Evolutionary conservation across 2,888 invertebrate genomes (phyloP), one percentile per base, ranked within the genome.

Genomic region (Orthosia incerta): DNA sequence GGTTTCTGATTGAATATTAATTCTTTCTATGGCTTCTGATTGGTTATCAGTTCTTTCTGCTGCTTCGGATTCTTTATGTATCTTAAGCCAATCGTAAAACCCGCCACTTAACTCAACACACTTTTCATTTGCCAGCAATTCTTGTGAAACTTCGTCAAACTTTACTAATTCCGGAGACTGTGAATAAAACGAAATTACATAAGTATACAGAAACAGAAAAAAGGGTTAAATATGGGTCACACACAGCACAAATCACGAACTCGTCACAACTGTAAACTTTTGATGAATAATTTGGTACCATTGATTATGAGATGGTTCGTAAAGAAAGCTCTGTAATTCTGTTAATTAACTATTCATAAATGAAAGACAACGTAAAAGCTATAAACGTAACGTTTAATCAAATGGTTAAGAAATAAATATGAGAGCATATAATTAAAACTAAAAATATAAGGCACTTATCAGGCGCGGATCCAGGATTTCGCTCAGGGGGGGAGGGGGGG

Each of bases 371-470:
- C 55, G 46, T 53, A 45, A 39, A 62, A 73, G 9, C 63, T 23
- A 62, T n/a, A 55, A 62, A 45, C 1, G 11, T 13, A 67, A 23
- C 15, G 2, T 77, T 81, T 80, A 81, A 72, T 80, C 9, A 56
- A 51, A 64, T 46, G 13, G 0, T 65, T 80, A 59, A 51, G 9
- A 60, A 67, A n/a, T 64, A 67, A 71, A 3, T n/a, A 48, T 15
- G 45, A 39, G 2, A 11, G n/a, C 45, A 51, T 64, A 55, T 65
- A 12, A 48, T 60, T 55, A 66, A 5, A 59, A 57, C n/a, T 65
- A 55, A 51, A 56, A 45, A 55, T 45, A n/a, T 50, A 68, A 59
- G 23, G 11, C 23, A 39, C 39, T 9, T 9, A 39, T 39, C 39
- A 39, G 39, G 7, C 39, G 39, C 39, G 39, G 39, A 39, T 39